Evolutionary conservation across 30 jellyfish, hydroid and myxozoan genomes (phyloP), one percentile per base, ranked within the genome.

Genomic region (Turritopsis dohrnii): DNA sequence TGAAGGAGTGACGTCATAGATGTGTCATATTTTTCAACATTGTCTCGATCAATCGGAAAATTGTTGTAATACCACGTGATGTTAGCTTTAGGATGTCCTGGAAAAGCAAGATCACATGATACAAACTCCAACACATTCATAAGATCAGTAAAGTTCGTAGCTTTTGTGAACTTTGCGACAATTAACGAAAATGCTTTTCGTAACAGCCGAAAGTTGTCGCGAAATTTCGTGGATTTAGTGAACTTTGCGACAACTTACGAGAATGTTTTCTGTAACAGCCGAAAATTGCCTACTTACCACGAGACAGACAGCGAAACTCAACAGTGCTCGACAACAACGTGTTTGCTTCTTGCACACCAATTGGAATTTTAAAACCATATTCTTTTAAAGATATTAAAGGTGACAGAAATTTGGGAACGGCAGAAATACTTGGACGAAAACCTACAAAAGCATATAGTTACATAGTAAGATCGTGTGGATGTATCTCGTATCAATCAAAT

Each of bases 21-120:
- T 1, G 94, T 80, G 52, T 41, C 72, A 29, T 74, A 74, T 74
- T 29, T 74, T 24, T 84, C 84, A 16, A 85, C 84, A 18, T 53
- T 66, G 1, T 53, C 90, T 18, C 71, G 65, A 24, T 84, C 88
- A 1, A 89, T 79, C 8, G 84, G 72, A 31, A 71, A 21, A 19
- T 90, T 88, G 29, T 89, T 83, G 41, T 66, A 79, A 79, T 84
- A 84, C 96, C 96, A 89, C n/a, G 81, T 89, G 60, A 89, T 85
- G 71, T 3, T 81, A 19, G 96, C 90, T 79, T 53, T 73, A 0
- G 96, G 96, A 52, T 31, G 75, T 18, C 94, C 96, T 86, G 89
- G 20, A 90, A 72, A 54, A 89, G 81, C 16, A 74, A 26, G 23
- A 74, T n/a, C 29, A 66, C 17, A 17, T n/a, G 76, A 66, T n/a